Evolutionary conservation across 2,888 invertebrate genomes (phyloP), one percentile per base, ranked within the genome.

Genomic region (Automeris io): DNA sequence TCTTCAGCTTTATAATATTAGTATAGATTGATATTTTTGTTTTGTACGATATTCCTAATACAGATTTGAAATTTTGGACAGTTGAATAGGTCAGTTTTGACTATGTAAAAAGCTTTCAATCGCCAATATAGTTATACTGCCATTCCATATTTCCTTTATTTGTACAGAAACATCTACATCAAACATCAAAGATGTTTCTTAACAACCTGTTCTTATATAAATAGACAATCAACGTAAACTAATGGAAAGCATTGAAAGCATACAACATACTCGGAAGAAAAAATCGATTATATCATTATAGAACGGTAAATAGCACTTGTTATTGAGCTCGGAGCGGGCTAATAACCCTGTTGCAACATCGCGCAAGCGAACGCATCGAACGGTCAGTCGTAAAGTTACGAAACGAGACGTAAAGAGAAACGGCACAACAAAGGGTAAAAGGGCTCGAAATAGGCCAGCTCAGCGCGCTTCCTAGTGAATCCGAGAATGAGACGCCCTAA

Each of bases 351-450:
- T 80, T 78, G 76, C 78, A 77, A 68, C 76, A 75, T 65, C 54
- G 54, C 59, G 58, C 51, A 63, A 66, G 69, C 70, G 60, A 54
- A 66, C 76, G 77, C 80, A 74, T 74, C 73, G 59, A 61, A 62
- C 53, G 54, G 57, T 52, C 57, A 62, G 59, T 74, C 79, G 79
- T 79, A 79, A 80, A 81, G 63, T 81, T 81, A 80, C 82, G 83
- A 81, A 85, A 83, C 77, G 57, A 66, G 72, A 74, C 73, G 71
- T 75, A 76, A 76, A 80, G 78, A 77, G 79, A 83, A 82, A 82
- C 75, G 47, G 53, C 62, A 70, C 78, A 79, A 81, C 82, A 83
- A 82, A 81, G 80, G 77, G 79, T 73, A 61, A 29, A 29, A 50
- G 22, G 45, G 43, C 9, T 36, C 61, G 64, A 82, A 81, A 80